phyloP scores from a whole-genome alignment of 2,797 vertebrate species.

The Gymnopithys bicolor region DNA sequence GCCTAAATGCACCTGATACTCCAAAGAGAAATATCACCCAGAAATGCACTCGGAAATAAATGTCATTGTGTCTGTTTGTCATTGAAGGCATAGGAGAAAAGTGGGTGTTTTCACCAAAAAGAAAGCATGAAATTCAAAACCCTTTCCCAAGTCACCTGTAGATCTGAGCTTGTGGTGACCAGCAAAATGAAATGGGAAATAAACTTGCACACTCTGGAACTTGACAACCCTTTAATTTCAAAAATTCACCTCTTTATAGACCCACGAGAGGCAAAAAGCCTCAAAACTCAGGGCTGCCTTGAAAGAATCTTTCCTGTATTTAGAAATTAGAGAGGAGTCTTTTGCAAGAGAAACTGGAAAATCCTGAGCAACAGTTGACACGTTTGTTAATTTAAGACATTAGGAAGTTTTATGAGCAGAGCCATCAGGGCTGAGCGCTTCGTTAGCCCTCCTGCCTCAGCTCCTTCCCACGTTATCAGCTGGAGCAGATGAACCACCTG shows the following conservation, averaged over 20 bases:
- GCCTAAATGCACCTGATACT: conserved; percentile 34
- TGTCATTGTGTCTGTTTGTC: neutral
- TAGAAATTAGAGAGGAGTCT: neutral
- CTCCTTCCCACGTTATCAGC: neutral
- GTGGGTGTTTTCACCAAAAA: neutral
- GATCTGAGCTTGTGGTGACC: neutral
- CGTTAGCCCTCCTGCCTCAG: neutral
- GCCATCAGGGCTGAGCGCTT: neutral
- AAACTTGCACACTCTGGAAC: neutral
- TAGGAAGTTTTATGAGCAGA: neutral
- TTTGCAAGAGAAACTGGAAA: neutral
- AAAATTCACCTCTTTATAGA: neutral
- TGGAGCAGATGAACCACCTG: neutral
- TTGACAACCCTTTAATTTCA: neutral
- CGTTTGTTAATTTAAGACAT: neutral
- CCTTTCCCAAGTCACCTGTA: neutral
- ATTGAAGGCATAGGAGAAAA: neutral
- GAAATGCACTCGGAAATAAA: neutral
- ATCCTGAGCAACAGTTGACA: neutral
- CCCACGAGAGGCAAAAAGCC: neutral
- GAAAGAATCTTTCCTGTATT: neutral
- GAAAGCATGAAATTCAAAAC: neutral
- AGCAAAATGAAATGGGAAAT: neutral
- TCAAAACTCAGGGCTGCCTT: neutral
- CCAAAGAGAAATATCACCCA: neutral